phyloP scores from a whole-genome alignment of 2,888 invertebrate genomes.

The Disparrhopalites patrizii region DNA sequence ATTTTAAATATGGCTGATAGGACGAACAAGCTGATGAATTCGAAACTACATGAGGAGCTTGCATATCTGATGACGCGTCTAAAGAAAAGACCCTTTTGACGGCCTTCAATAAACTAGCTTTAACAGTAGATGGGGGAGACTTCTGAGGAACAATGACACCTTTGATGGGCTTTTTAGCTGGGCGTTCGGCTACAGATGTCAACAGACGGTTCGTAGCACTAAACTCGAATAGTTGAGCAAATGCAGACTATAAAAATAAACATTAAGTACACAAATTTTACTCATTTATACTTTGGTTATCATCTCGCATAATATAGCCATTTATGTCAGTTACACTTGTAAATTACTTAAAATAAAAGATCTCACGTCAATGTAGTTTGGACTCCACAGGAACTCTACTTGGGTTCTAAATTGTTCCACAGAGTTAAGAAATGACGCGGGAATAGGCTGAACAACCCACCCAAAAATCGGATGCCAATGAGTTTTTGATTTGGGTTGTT shows the following conservation, averaged over 20 bases:
- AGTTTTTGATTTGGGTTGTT: constrained; percentile 76
- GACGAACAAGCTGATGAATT: not conserved
- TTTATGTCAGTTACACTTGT: not conserved
- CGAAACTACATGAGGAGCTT: not conserved
- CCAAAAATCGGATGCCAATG: constrained; percentile 98
- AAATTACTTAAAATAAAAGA: not conserved
- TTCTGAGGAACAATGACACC: constrained; percentile 22
- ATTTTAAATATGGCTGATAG: constrained; percentile 16
- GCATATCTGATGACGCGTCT: constrained; percentile 12
- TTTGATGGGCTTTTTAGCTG: not conserved
- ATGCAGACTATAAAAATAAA: constrained; percentile 34
- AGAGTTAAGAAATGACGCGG: constrained; percentile 66
- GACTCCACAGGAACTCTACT: constrained; percentile 68
- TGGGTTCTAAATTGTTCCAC: constrained; percentile 65
- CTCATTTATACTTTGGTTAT: too few species aligned
- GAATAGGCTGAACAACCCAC: constrained; percentile 80
- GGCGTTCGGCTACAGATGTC: not conserved
- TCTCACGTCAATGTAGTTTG: constrained; percentile 45
- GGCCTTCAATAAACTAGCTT: constrained; percentile 20
- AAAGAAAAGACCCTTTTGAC: constrained; percentile 20
- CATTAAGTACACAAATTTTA: constrained; percentile 1
- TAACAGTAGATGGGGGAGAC: constrained; percentile 11
- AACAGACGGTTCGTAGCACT: constrained; percentile 15
- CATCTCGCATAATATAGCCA: too few species aligned
- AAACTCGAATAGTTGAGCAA: constrained; percentile 38